Conservation (phyloP, 2,797 vertebrate genomes). For the Synanceia verrucosa region DNA sequence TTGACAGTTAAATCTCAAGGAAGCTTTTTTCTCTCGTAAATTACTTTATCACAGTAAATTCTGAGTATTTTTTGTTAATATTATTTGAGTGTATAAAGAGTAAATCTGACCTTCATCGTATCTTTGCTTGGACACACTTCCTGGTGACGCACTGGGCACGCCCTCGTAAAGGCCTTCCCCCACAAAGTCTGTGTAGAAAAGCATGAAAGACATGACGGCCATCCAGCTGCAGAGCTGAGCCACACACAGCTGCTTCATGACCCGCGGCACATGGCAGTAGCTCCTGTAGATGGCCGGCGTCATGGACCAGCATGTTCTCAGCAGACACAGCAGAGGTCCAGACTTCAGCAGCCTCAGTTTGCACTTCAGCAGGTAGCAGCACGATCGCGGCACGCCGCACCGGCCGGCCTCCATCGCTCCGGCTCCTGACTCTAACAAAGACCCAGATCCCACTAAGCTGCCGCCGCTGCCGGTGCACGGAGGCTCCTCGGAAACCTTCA, state of each 20-base stretch:
- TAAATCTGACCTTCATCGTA: slow-evolving; percentile 83
- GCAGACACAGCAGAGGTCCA: slow-evolving; percentile 78
- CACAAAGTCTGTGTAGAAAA: slow-evolving; percentile 88
- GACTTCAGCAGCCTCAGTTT: slow-evolving; percentile 74
- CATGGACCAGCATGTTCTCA: slow-evolving; percentile 82
- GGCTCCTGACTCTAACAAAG: slow-evolving; percentile 44
- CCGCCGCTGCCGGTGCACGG: slow-evolving; percentile 3
- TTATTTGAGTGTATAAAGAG: not conserved
- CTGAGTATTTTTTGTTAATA: no score
- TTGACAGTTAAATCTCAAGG: no score
- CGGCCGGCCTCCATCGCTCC: slow-evolving; percentile 34
- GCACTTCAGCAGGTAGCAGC: slow-evolving; percentile 75
- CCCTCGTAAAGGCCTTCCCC: slow-evolving; percentile 85
- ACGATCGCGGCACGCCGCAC: slow-evolving; percentile 69
- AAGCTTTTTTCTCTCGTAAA: no score
- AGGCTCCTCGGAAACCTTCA: slow-evolving; percentile 82
- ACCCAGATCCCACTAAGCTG: not conserved
- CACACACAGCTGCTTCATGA: slow-evolving; percentile 82
- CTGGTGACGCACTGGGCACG: slow-evolving; percentile 81
- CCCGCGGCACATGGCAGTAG: slow-evolving; percentile 83
- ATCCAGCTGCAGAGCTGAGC: slow-evolving; percentile 88
- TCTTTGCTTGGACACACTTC: slow-evolving; percentile 76
- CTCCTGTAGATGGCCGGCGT: slow-evolving; percentile 83
- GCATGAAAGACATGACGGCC: slow-evolving; percentile 87
- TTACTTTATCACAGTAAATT: no score